Conservation (phyloP, 92 coral and sea anemone species). For the Nematostella vectensis region DNA sequence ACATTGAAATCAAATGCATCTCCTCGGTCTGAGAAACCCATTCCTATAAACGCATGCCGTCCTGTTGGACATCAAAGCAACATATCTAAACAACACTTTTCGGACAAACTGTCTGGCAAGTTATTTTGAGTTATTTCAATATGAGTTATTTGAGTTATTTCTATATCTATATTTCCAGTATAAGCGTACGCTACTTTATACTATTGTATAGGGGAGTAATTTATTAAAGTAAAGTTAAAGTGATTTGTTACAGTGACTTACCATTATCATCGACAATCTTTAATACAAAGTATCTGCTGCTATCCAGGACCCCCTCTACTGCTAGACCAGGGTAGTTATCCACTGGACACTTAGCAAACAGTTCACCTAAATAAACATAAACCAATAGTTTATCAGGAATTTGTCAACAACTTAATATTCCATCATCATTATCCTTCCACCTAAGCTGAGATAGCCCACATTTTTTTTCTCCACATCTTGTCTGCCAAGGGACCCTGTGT, state of each 20-base stretch:
- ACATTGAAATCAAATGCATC: slow-evolving; percentile 99
- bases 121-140: too few species aligned
- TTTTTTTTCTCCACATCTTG: too few species aligned
- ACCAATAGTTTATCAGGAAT: too few species aligned
- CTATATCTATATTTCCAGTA: too few species aligned
- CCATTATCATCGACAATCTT: slow-evolving; percentile 88
- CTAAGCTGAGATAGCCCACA: too few species aligned
- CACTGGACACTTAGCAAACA: slow-evolving; percentile 96
- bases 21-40: slow-evolving; percentile 98
- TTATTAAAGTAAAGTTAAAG: background rate
- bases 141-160: too few species aligned
- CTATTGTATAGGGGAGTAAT: too few species aligned
- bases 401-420: too few species aligned
- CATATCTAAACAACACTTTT: background rate
- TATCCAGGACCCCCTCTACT: slow-evolving; percentile 90
- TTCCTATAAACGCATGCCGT: slow-evolving; percentile 96
- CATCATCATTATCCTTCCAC: too few species aligned
- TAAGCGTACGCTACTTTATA: too few species aligned
- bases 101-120: background rate
- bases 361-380: slow-evolving; percentile 53
- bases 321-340: slow-evolving; percentile 94
- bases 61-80: slow-evolving; percentile 34
- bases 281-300: slow-evolving; percentile 96
- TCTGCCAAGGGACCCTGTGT: too few species aligned
- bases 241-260: slow-evolving; percentile 9